phyloP scores from a whole-genome alignment of 2,113 vertebrate species.

The Shinisaurus crocodilurus region DNA sequence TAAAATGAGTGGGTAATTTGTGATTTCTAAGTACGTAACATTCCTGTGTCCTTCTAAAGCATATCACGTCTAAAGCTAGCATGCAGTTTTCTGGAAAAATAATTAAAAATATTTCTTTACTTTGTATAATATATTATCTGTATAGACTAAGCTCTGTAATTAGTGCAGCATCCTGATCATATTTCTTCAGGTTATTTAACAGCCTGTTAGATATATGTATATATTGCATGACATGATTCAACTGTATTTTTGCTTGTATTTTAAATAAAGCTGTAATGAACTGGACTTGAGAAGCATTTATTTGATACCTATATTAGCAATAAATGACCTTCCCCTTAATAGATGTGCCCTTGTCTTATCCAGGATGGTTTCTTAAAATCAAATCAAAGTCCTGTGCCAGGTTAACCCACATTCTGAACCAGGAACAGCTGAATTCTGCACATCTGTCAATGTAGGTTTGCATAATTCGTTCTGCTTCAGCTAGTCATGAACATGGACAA shows the following conservation, averaged over 20 bases:
- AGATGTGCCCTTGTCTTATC: conserved; percentile 67
- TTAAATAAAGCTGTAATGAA: conserved; percentile 77
- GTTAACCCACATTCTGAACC: conserved; percentile 29
- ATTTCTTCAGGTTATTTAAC: conserved; percentile 74
- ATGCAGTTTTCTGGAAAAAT: conserved; percentile 80
- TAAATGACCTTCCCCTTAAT: conserved; percentile 66
- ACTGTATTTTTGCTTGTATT: conserved; percentile 60
- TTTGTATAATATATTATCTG: conserved; percentile 81
- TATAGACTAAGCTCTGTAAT: conserved; percentile 61
- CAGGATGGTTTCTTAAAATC: conserved; percentile 43
- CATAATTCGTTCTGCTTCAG: background rate
- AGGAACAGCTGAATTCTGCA: background rate
- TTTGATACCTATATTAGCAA: conserved; percentile 72
- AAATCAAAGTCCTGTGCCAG: conserved; percentile 16
- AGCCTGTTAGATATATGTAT: conserved; percentile 47
- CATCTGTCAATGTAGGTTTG: background rate
- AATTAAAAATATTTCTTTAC: conserved; percentile 73
- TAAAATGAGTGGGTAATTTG: conserved; percentile 73
- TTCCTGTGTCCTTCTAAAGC: conserved; percentile 82
- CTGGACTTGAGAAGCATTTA: conserved; percentile 65
- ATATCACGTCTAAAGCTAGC: conserved; percentile 80
- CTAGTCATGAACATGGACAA: background rate
- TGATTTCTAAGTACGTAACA: conserved; percentile 89
- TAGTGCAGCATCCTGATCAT: conserved; percentile 64
- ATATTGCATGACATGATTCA: conserved; percentile 76